phyloP scores from a whole-genome alignment of 2,888 invertebrate genomes.

The Incurvaria masculella region DNA sequence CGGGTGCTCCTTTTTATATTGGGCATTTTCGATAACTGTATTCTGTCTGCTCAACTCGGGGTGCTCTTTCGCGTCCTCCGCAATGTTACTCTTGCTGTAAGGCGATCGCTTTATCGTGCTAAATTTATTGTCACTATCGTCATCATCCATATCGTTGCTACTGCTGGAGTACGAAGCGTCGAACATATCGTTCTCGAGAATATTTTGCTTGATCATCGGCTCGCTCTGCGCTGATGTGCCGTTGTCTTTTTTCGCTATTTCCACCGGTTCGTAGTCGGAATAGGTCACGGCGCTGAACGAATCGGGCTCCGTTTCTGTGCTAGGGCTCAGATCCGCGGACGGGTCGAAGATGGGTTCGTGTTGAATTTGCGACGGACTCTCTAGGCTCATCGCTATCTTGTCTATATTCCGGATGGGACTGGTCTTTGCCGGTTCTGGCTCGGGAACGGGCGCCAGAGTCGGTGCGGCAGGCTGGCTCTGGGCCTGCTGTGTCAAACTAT shows the following conservation, averaged over 20 bases:
- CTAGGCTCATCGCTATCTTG: constrained; percentile 48
- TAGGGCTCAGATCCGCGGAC: constrained; percentile 37
- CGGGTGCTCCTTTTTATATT: constrained; percentile 41
- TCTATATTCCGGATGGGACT: constrained; percentile 40
- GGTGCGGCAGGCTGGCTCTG: constrained; percentile 18
- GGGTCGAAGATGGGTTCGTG: constrained; percentile 49
- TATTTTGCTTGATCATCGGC: constrained; percentile 52
- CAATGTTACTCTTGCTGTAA: constrained; percentile 51
- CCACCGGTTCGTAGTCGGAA: constrained; percentile 25
- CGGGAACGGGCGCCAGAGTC: constrained; percentile 16
- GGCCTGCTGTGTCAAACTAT: constrained; percentile 43
- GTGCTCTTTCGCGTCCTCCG: constrained; percentile 26
- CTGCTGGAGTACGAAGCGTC: constrained; percentile 46
- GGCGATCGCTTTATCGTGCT: constrained; percentile 71
- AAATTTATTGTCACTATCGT: constrained; percentile 67
- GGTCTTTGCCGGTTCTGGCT: constrained; percentile 22
- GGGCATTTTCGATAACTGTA: constrained; percentile 50
- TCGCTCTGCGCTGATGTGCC: constrained; percentile 34
- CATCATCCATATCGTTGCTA: constrained; percentile 55
- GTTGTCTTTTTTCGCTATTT: constrained; percentile 30
- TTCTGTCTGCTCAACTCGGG: constrained; percentile 43
- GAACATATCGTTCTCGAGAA: constrained; percentile 51
- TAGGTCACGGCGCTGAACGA: constrained; percentile 42
- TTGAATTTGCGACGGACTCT: constrained; percentile 49
- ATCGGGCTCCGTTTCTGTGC: constrained; percentile 35